Evolutionary conservation across 2,888 invertebrate genomes (phyloP).

Genomic region (Chloromyia formosa): DNA sequence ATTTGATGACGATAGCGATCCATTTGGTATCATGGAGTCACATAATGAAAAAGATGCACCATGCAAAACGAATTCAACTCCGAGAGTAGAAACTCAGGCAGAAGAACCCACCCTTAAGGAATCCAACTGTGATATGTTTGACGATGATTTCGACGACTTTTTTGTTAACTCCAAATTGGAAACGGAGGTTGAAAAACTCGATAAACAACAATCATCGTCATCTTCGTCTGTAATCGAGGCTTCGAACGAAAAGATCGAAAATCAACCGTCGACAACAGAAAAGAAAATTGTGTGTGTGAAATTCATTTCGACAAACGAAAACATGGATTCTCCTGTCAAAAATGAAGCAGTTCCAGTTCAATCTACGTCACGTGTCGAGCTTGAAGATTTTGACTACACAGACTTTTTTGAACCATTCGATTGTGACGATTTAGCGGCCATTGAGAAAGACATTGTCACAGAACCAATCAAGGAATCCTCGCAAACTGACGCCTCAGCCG

Average conservation of each 20-base stretch:
- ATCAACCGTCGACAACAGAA: neutral
- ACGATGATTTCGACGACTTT: constrained; percentile 52
- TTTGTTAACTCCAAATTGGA: constrained; percentile 46
- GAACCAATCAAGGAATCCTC: neutral
- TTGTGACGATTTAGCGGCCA: constrained; percentile 8
- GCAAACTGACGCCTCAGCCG: neutral
- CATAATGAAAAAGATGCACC: neutral
- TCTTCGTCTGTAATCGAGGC: neutral
- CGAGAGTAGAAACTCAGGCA: neutral
- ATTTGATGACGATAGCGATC: constrained; percentile 34
- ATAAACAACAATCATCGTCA: neutral
- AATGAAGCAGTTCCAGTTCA: neutral
- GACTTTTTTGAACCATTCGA: constrained; percentile 67
- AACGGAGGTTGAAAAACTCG: constrained; percentile 44
- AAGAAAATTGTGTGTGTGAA: neutral
- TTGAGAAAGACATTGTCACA: neutral
- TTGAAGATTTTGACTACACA: constrained; percentile 65
- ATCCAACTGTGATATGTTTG: constrained; percentile 46
- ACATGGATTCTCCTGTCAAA: neutral
- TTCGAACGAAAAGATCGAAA: neutral
- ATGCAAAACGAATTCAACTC: neutral
- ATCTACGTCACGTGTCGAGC: constrained; percentile 45
- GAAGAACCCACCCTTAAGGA: neutral
- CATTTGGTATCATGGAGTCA: constrained; percentile 12
- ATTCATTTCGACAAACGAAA: no score